phyloP scores from a whole-genome alignment of 2,113 vertebrate species.

The Coregonus clupeaformis region DNA sequence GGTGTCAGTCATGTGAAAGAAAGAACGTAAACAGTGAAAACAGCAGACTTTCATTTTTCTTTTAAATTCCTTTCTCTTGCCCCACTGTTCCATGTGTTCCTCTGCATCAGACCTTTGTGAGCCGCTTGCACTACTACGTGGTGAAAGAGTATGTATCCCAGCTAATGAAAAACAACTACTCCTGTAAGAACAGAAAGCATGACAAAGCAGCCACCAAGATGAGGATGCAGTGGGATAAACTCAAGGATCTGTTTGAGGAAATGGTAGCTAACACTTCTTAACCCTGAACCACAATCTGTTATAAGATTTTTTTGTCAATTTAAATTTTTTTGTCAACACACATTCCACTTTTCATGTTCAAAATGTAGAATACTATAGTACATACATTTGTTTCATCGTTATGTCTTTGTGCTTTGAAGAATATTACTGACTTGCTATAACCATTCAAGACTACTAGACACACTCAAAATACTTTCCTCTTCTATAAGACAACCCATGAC shows the following conservation, averaged over 20 bases:
- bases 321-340: neutral
- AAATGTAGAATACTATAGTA: neutral
- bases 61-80: constrained; percentile 2
- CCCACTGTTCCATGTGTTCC: constrained; percentile 11
- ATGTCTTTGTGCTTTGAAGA: no score
- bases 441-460: no score
- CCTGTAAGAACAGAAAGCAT: constrained; percentile 70
- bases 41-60: neutral
- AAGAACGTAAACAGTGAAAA: neutral
- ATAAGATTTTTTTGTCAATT: no score
- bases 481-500: constrained; percentile 54
- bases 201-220: constrained; percentile 65
- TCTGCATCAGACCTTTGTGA: constrained; percentile 57
- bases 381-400: neutral
- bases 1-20: neutral
- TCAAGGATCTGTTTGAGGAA: constrained; percentile 54
- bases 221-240: constrained; percentile 49
- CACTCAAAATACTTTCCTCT: neutral
- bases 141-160: constrained; percentile 68
- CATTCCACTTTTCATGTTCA: neutral
- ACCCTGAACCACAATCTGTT: neutral
- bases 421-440: no score
- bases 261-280: constrained; percentile 57
- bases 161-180: constrained; percentile 72
- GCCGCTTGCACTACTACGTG: constrained; percentile 57